Evolutionary conservation across 2,888 invertebrate species (phyloP).

Genomic region (Kuschelorhynchus macadamiae): DNA sequence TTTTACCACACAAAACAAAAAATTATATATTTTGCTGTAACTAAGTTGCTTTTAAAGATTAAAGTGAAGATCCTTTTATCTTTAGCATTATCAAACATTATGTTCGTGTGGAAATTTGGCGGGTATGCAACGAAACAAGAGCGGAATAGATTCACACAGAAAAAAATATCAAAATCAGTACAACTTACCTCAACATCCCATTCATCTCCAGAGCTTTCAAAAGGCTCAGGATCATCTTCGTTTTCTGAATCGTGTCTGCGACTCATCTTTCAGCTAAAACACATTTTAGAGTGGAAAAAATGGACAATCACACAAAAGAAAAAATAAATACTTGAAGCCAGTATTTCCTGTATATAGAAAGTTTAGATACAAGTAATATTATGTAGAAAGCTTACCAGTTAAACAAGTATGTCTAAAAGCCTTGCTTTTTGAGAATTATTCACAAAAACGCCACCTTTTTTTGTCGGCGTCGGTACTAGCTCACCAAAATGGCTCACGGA

Average conservation of each 20-base stretch:
- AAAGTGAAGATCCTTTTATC: no score
- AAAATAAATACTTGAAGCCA: no score
- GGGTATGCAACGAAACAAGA: background rate
- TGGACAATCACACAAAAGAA: background rate
- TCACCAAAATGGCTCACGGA: constrained; percentile 14
- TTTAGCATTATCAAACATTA: no score
- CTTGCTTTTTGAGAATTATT: background rate
- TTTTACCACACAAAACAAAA: no score
- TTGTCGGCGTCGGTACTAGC: constrained; percentile 3
- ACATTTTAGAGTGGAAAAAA: background rate
- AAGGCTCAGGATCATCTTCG: constrained; percentile 65
- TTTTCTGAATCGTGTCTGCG: constrained; percentile 60
- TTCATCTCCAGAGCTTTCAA: constrained; percentile 65
- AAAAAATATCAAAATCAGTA: no score
- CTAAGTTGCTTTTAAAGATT: no score
- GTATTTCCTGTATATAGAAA: no score
- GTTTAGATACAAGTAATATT: background rate
- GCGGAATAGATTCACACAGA: no score
- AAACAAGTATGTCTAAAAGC: background rate
- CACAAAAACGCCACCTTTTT: constrained; percentile 1
- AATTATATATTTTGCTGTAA: no score
- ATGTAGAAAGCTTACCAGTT: constrained; percentile 2
- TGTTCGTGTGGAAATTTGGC: constrained; percentile 9
- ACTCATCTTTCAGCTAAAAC: constrained; percentile 40
- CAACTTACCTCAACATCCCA: constrained; percentile 55